These are phyloP conservation scores for Hirtodrosophila alboralis DNA, from an alignment of 2,888 invertebrate species.

Conservation along the genomic window DNA sequence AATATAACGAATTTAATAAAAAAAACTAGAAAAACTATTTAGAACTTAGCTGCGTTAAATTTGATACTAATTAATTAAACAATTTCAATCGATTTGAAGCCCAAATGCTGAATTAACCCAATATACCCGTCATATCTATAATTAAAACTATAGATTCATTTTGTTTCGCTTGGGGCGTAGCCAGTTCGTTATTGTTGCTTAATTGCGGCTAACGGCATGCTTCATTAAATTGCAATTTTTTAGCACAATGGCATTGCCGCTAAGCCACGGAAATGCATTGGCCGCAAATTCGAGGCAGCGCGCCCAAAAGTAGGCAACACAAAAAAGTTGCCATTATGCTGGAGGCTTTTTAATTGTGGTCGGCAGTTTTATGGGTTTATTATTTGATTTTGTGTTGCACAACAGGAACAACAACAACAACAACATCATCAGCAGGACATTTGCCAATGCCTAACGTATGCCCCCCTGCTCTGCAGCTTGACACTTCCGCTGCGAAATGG, in stretches of 20 bases:
- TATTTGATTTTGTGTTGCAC: conserved; percentile 68
- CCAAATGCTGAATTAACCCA: not conserved
- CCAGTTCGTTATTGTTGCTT: conserved; percentile 51
- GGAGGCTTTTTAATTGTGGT: conserved; percentile 68
- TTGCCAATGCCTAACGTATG: not conserved
- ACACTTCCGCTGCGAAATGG: conserved; percentile 66
- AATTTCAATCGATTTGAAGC: too few relatives aligned
- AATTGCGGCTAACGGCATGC: conserved; percentile 69
- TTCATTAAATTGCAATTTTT: conserved; percentile 74
- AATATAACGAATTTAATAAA: too few relatives aligned
- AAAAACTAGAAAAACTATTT: too few relatives aligned
- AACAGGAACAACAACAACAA: conserved; percentile 19
- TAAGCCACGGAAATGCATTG: conserved; percentile 64
- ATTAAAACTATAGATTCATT: conserved; percentile 1
- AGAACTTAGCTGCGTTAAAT: too few relatives aligned
- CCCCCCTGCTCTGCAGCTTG: conserved; percentile 22
- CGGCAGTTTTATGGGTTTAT: conserved; percentile 72
- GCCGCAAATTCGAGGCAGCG: conserved; percentile 11
- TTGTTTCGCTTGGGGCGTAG: conserved; percentile 3
- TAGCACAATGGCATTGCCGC: conserved; percentile 31
- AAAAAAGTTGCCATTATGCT: conserved; percentile 48
- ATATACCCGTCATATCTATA: conserved; percentile 4
- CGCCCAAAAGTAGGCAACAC: conserved; percentile 45
- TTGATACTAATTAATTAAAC: too few relatives aligned
- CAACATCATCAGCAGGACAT: conserved; percentile 28